Evolutionary conservation across 2,113 vertebrate genomes (phyloP).

Genomic region (Ammodramus savannarum): DNA sequence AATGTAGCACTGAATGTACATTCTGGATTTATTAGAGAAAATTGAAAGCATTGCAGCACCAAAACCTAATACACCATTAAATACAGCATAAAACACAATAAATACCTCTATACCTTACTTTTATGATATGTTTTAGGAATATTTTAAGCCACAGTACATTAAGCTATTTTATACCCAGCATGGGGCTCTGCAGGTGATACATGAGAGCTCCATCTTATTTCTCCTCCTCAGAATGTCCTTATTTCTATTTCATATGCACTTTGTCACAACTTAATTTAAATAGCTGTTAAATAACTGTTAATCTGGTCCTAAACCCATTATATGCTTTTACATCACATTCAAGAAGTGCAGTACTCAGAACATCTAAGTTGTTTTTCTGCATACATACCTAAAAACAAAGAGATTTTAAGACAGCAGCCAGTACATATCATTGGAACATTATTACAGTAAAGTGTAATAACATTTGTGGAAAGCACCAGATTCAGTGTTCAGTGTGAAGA

Average conservation of each 20-base stretch:
- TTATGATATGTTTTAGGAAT: background rate
- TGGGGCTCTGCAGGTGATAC: background rate
- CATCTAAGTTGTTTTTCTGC: background rate
- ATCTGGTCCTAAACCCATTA: background rate
- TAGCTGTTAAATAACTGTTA: background rate
- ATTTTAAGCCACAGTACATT: background rate
- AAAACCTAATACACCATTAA: constrained; percentile 11
- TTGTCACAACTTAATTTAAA: background rate
- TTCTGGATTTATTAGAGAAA: constrained; percentile 37
- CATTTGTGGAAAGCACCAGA: background rate
- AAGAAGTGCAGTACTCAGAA: background rate
- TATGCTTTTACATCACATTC: background rate
- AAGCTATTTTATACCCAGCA: background rate
- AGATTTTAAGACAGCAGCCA: background rate
- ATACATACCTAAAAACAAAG: background rate
- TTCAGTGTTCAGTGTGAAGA: background rate
- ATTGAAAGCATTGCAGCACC: background rate
- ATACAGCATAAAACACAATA: constrained; percentile 5
- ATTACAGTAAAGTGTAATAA: background rate
- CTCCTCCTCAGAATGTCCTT: background rate
- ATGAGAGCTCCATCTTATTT: background rate
- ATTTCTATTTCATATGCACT: background rate
- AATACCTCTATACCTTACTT: background rate
- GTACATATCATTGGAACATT: background rate
- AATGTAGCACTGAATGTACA: background rate